phyloP scores from a whole-genome alignment of 2,888 invertebrate genomes.

The Thalpophila matura region DNA sequence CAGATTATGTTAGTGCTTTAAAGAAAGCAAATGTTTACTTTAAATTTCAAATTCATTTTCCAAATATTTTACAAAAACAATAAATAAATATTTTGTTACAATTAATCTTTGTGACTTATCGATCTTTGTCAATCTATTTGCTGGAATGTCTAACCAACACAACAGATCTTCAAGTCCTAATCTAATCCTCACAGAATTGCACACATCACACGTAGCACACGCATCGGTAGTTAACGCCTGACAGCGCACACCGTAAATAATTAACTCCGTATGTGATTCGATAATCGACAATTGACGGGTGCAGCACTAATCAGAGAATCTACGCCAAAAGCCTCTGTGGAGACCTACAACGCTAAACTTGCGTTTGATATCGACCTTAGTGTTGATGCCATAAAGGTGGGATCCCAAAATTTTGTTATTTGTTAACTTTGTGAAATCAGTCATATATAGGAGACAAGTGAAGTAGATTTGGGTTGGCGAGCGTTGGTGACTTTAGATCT shows the following conservation, averaged over 20 bases:
- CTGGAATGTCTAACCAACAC: not conserved
- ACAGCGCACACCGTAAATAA: slow-evolving; percentile 76
- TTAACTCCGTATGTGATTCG: slow-evolving; percentile 71
- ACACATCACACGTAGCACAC: slow-evolving; percentile 38
- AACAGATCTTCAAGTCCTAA: slow-evolving; percentile 8
- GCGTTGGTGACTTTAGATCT: slow-evolving; percentile 72
- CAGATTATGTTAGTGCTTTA: slow-evolving; percentile 7
- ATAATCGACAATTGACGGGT: slow-evolving; percentile 72
- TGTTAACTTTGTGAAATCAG: slow-evolving; percentile 70
- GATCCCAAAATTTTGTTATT: slow-evolving; percentile 44
- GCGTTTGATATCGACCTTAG: slow-evolving; percentile 53
- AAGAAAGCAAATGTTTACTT: not conserved
- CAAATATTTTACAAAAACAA: not conserved
- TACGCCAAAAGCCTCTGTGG: slow-evolving; percentile 70
- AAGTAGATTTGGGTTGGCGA: slow-evolving; percentile 76
- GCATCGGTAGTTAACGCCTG: slow-evolving; percentile 63
- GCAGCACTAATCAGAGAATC: slow-evolving; percentile 78
- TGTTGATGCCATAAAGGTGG: slow-evolving; percentile 1
- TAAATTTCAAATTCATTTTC: slow-evolving; percentile 2
- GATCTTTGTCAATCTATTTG: not conserved
- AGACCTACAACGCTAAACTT: slow-evolving; percentile 59
- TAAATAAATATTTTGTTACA: too few relatives aligned
- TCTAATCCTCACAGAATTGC: slow-evolving; percentile 22
- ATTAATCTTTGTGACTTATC: too few relatives aligned
- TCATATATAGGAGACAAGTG: slow-evolving; percentile 74